Conservation (phyloP, 2,888 invertebrate species). For the Chironomus tentans region DNA sequence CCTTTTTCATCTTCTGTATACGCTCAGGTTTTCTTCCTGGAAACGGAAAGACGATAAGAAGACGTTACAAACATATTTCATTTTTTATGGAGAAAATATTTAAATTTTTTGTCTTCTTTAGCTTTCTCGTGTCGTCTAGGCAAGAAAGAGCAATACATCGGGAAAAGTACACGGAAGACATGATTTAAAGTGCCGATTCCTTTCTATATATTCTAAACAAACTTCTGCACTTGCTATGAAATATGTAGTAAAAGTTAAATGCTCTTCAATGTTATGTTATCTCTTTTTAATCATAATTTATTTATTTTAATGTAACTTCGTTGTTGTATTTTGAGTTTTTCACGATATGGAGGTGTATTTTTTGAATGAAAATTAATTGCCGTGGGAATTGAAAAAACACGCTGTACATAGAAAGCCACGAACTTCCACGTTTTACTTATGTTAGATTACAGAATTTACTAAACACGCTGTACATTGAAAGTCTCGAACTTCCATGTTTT, state of each 20-base stretch:
- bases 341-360: neutral
- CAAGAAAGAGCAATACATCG: no score
- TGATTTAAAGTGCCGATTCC: neutral
- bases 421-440: no score
- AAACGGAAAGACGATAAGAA: neutral
- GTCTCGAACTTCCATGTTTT: no score
- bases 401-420: no score
- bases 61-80: conserved; percentile 16
- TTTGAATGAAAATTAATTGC: neutral
- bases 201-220: neutral
- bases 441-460: no score
- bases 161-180: no score
- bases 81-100: conserved; percentile 25
- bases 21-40: neutral
- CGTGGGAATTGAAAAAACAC: no score
- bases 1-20: neutral
- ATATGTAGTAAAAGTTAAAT: neutral
- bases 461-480: no score
- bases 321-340: neutral
- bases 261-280: neutral
- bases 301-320: neutral
- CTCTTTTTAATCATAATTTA: neutral
- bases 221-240: neutral
- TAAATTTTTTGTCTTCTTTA: neutral
- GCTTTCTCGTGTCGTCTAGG: no score